Evolutionary conservation across 2,797 vertebrate species (phyloP), one percentile per base, ranked within the genome.

Genomic region (Botia almorhae): DNA sequence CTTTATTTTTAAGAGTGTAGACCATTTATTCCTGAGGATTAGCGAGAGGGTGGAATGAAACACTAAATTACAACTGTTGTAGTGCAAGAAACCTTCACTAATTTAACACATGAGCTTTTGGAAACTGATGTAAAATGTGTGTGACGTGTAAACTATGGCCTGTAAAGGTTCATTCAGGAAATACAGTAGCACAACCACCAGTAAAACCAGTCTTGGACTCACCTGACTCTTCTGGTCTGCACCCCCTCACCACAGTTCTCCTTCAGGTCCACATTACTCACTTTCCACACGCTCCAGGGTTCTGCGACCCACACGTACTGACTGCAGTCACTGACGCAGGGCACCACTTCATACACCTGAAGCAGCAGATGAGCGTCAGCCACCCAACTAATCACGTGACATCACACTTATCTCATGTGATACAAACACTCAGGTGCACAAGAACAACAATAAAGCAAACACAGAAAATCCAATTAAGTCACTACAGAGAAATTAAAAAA

Each of bases 161-260:
- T 50, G 3, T 50, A 14, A 50, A 50, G 11, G 48, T 50, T 50
- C 11, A 50, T 11, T 50, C 48, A 50, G 11, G 50, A 51, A 51
- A 51, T 17, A 16, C 50, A 17, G 50, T 8, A 14, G 13, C 13
- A 17, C 14, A 4, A 4, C 48, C 13, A 50, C 46, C 10, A 50
- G 13, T 11, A 10, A 50, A 11, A 50, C n/a, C n/a, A n/a, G n/a
- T n/a, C n/a, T n/a, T n/a, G n/a, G n/a, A n/a, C 29, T 88, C 93
- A 98, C 98, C 97, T 96, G 91, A 99, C 97, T 97, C 97, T 98
- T 43, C 96, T 93, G 29, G 97, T 99, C 84, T 98, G 97, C 67
- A 98, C 96, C 0, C 97, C 98, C 85, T 98, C 96, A 23, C 98
- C 97, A 21, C 98, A 99, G 92, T 98, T 99, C 85, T 98, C 96